Evolutionary conservation across 2,888 invertebrate species (phyloP).

Genomic region (Nebria salina): DNA sequence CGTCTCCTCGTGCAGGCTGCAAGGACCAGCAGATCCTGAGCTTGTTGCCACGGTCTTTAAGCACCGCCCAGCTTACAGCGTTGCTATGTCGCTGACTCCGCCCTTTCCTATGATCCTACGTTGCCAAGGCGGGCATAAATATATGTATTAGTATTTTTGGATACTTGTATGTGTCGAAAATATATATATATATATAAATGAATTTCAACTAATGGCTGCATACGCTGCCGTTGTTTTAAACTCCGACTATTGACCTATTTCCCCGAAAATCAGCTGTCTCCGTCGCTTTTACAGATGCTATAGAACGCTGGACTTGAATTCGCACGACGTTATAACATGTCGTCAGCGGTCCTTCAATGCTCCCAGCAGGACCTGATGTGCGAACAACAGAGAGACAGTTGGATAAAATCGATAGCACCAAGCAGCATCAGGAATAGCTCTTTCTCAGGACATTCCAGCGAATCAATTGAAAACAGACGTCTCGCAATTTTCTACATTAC

Average conservation of each 20-base stretch:
- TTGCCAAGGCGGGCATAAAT: slow-evolving; percentile 9
- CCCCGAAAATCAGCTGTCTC: no score
- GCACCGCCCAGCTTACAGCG: slow-evolving; percentile 7
- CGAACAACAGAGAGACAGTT: no score
- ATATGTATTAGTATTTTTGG: neutral
- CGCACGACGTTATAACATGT: no score
- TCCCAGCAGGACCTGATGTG: no score
- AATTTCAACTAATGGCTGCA: neutral
- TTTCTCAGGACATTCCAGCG: no score
- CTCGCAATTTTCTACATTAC: no score
- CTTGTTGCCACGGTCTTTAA: slow-evolving; percentile 2
- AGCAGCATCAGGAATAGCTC: no score
- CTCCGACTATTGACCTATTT: neutral
- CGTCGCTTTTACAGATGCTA: no score
- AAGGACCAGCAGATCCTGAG: neutral
- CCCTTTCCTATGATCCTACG: neutral
- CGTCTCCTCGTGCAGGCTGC: neutral
- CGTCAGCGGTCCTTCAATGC: no score
- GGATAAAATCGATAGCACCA: no score
- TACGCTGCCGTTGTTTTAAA: neutral
- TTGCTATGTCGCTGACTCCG: slow-evolving; percentile 4
- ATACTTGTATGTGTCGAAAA: neutral
- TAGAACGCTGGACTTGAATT: no score
- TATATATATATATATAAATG: neutral
- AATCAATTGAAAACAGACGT: no score